These are phyloP conservation scores for Lacanobia oleracea DNA, from an alignment of 2,888 invertebrate genomes.

Conservation along the genomic window DNA sequence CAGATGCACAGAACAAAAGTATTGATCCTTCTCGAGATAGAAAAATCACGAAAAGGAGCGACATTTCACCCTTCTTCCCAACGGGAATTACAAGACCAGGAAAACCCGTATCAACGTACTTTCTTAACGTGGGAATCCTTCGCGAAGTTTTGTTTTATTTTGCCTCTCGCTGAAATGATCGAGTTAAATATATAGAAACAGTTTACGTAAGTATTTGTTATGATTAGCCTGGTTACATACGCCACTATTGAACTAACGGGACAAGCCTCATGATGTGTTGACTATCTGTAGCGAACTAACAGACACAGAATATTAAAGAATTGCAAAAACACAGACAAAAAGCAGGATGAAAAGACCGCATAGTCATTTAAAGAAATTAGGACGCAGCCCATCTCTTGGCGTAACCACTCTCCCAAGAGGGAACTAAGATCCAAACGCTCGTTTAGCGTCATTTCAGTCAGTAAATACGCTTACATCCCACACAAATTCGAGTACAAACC, in stretches of 20 bases:
- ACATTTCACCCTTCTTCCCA: constrained; percentile 23
- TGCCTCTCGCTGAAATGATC: background rate
- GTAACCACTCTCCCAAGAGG: background rate
- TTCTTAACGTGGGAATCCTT: constrained; percentile 8
- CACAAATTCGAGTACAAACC: background rate
- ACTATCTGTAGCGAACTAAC: background rate
- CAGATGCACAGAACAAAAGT: constrained; percentile 25
- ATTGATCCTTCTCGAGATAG: constrained; percentile 30
- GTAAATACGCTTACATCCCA: background rate
- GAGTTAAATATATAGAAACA: constrained; percentile 7
- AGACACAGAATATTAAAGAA: background rate
- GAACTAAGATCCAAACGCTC: background rate
- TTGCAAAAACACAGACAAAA: background rate
- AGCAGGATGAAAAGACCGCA: background rate
- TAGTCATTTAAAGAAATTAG: background rate
- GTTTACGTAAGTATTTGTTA: constrained; percentile 17
- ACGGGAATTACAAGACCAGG: constrained; percentile 32
- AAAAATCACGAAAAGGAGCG: constrained; percentile 23
- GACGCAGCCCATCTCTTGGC: background rate
- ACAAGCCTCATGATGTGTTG: background rate
- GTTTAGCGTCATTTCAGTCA: background rate
- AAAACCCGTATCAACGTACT: constrained; percentile 8
- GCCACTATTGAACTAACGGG: background rate
- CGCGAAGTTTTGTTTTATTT: constrained; percentile 31
- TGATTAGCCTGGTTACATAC: background rate